Conservation (phyloP, 2,888 invertebrate species). For the Eustalomyia histrio region DNA sequence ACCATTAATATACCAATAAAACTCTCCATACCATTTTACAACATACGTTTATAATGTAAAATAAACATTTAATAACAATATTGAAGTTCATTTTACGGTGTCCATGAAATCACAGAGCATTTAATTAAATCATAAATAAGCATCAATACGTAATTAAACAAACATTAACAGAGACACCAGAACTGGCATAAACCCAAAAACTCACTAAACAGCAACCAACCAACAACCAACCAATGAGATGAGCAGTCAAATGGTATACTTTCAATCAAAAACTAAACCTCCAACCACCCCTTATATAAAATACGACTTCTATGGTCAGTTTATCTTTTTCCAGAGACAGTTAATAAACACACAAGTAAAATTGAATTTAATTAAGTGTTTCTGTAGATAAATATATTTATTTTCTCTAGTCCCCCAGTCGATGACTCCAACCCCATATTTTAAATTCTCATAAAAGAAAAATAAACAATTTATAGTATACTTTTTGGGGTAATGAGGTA, state of each 20-base stretch:
- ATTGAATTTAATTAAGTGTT: conserved; percentile 66
- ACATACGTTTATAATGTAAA: conserved; percentile 46
- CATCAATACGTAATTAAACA: conserved; percentile 67
- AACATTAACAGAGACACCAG: conserved; percentile 64
- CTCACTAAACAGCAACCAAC: conserved; percentile 9
- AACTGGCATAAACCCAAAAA: conserved; percentile 26
- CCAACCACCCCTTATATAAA: conserved; percentile 1
- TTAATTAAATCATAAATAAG: conserved; percentile 70
- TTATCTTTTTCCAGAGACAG: conserved; percentile 59
- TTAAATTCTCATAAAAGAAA: conserved; percentile 32
- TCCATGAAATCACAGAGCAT: conserved; percentile 63
- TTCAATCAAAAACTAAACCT: conserved; percentile 60
- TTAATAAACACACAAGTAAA: conserved; percentile 63
- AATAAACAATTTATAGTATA: conserved; percentile 53
- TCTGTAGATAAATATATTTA: conserved; percentile 52
- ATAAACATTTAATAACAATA: conserved; percentile 55
- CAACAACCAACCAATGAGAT: conserved; percentile 57
- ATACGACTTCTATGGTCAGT: conserved; percentile 55
- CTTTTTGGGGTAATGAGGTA: conserved; percentile 18
- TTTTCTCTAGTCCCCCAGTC: background rate
- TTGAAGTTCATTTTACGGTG: conserved; percentile 46
- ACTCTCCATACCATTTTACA: background rate
- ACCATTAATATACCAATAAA: background rate
- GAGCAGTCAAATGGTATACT: conserved; percentile 58
- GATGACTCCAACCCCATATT: background rate